Conservation (phyloP, 2,113 vertebrate genomes). For the Rhagologus leucostigma region DNA sequence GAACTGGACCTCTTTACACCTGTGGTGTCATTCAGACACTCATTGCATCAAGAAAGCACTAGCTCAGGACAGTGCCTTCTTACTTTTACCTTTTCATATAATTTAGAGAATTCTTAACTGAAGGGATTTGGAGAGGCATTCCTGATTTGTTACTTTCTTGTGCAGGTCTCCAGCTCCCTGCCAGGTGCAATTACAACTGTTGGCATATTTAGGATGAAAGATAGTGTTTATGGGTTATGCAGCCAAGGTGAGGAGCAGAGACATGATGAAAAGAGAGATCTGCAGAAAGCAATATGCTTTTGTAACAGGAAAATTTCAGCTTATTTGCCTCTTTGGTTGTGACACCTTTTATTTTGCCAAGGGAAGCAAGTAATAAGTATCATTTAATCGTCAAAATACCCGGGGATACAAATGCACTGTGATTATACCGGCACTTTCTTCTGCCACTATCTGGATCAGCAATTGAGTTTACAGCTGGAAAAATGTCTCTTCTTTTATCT, state of each 20-base stretch:
- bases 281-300: not conserved
- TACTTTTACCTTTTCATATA: not conserved
- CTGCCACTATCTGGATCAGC: not conserved
- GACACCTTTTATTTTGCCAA: not conserved
- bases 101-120: not conserved
- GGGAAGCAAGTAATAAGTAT: not conserved
- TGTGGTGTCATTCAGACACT: not conserved
- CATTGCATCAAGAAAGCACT: not conserved
- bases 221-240: not conserved
- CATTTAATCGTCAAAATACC: not conserved
- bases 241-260: not conserved
- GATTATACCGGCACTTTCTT: not conserved
- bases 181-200: not conserved
- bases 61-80: not conserved
- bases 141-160: not conserved
- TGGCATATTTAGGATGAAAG: not conserved
- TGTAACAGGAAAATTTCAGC: not conserved
- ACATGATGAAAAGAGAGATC: not conserved
- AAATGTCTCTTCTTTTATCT: not conserved
- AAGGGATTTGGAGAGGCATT: not conserved
- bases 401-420: not conserved
- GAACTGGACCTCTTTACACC: not conserved
- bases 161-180: not conserved
- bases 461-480: not conserved
- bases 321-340: not conserved